Conservation (phyloP, 2,888 invertebrate genomes). For the Nudaria mundana region DNA sequence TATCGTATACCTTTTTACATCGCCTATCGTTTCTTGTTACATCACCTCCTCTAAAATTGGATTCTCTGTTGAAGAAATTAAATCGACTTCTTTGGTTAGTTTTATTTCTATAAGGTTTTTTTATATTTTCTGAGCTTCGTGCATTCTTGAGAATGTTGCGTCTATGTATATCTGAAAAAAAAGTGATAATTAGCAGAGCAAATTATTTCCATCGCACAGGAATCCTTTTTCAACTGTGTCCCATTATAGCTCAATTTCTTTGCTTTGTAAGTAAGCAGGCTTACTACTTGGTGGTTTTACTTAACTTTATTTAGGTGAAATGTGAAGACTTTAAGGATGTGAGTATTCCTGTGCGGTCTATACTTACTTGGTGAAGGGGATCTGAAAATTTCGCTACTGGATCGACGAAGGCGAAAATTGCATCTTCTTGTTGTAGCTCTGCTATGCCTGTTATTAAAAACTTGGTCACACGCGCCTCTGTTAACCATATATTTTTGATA, state of each 20-base stretch:
- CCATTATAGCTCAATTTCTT: too few relatives aligned
- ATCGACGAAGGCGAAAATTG: slow-evolving; percentile 5
- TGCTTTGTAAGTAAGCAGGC: too few relatives aligned
- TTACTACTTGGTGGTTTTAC: too few relatives aligned
- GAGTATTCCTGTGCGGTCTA: too few relatives aligned
- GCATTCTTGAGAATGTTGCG: slow-evolving; percentile 9
- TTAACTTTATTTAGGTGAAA: too few relatives aligned
- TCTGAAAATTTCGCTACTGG: slow-evolving; percentile 18
- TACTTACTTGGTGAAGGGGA: slow-evolving; percentile 14
- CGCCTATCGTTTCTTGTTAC: slow-evolving; percentile 1
- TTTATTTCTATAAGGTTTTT: slow-evolving; percentile 4
- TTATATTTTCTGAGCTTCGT: slow-evolving; percentile 11
- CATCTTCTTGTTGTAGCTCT: slow-evolving; percentile 2
- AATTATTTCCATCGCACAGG: too few relatives aligned
- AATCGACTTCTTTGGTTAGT: slow-evolving; percentile 7
- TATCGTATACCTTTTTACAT: slow-evolving; percentile 7
- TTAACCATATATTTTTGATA: neutral
- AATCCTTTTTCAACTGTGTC: too few relatives aligned
- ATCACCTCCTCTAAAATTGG: slow-evolving; percentile 8
- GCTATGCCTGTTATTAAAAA: neutral
- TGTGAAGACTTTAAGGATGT: too few relatives aligned
- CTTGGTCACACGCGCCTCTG: neutral
- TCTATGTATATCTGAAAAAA: slow-evolving; percentile 19
- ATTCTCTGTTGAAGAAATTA: slow-evolving; percentile 13
- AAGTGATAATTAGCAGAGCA: too few relatives aligned